Evolutionary conservation across 2,797 vertebrate genomes (phyloP), one percentile per base, ranked within the genome.

Genomic region (Danio tinwini): DNA sequence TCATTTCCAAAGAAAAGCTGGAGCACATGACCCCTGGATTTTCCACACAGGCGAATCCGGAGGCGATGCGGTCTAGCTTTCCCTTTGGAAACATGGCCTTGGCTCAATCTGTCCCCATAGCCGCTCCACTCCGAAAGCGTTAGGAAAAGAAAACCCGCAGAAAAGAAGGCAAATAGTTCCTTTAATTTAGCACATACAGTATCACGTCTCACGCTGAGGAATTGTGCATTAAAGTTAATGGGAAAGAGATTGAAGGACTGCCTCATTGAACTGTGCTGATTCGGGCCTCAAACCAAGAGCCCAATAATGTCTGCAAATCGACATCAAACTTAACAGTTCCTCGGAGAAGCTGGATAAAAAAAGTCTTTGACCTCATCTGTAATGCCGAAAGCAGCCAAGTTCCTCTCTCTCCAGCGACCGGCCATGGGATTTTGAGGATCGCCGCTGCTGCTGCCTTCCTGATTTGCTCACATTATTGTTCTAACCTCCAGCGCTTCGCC

Each of bases 241-340:
- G 64, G 81, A 71, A 80, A 64, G 79, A 75, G 81, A 75, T 67
- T 83, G 63, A 76, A 64, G 73, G 16, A 42, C 37, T 61, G 71
- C 53, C 69, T 74, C 70, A 65, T 74, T 74, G 55, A 55, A 81
- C 79, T 75, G 78, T 80, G 81, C 65, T 82, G 78, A 78, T 80
- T 73, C 78, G 80, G 81, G 76, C 76, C 67, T 76, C 49, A 74
- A 78, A 77, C 85, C 82, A 78, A 80, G 47, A 64, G 62, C 74
- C 61, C n/a, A 37, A 61, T 65, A 76, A 81, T 76, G 55, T 81
- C 81, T 72, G 44, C 55, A 83, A 78, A 81, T 73, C 73, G 49
- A 56, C 62, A 62, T 29, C 17, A 52, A 78, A 64, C 75, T 75
- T 67, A 81, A 81, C 47, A 73, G 77, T 73, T 82, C 74, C 67